These are phyloP conservation scores for Manduca sexta DNA, from an alignment of 1,140 invertebrate species.

Conservation along the genomic window DNA sequence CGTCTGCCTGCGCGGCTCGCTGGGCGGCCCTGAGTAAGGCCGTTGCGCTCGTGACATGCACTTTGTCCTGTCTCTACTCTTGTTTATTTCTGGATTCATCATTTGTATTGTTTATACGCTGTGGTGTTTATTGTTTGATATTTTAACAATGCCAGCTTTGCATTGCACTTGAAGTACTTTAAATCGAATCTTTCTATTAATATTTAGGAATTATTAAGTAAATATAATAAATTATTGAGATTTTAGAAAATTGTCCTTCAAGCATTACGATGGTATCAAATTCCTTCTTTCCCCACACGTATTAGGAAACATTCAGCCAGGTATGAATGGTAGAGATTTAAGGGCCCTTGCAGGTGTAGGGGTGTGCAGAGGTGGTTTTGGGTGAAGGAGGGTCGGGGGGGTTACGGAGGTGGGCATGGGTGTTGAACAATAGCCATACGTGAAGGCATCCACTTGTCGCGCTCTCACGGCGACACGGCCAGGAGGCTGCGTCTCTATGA, in stretches of 20 bases:
- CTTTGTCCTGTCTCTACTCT: slow-evolving; percentile 43
- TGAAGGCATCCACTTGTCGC: slow-evolving; percentile 67
- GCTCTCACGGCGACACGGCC: slow-evolving; percentile 43
- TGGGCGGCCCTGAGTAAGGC: slow-evolving; percentile 67
- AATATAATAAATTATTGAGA: too few species aligned
- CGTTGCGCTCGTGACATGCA: slow-evolving; percentile 63
- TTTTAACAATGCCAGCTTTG: too few species aligned
- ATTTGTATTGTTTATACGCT: slow-evolving; percentile 17
- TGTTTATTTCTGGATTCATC: slow-evolving; percentile 47
- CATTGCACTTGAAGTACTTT: too few species aligned
- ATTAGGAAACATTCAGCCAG: too few species aligned
- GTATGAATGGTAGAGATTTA: too few species aligned
- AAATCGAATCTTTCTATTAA: too few species aligned
- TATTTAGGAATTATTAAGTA: too few species aligned
- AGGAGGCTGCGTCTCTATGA: slow-evolving; percentile 35
- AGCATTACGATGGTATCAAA: too few species aligned
- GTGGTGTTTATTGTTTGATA: not conserved
- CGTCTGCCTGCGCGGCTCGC: slow-evolving; percentile 38
- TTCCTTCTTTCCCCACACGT: too few species aligned
- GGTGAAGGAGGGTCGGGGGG: not conserved
- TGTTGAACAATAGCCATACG: slow-evolving; percentile 52
- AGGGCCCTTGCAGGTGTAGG: too few species aligned
- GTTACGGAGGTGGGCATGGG: slow-evolving; percentile 10
- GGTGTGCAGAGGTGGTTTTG: slow-evolving; percentile 1
- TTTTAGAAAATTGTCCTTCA: too few species aligned